Base-by-base conservation (phyloP, 2,888 invertebrate species). In the Drosophila macrothrix region DNA sequence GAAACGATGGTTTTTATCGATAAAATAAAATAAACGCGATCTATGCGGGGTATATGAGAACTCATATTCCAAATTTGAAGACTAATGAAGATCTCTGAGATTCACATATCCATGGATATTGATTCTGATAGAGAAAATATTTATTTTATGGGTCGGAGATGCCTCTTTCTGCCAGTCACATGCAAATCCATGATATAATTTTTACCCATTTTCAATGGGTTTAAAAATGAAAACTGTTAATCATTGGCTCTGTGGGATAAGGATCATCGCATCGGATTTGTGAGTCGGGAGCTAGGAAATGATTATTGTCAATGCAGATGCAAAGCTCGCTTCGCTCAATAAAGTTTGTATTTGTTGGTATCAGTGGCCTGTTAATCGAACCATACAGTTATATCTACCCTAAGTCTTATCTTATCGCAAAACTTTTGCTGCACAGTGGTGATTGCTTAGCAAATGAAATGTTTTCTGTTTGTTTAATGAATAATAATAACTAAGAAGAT, bases 331-430 rank as follows among this genome's bases (percentile, higher is more conserved):
- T 55, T 29, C 31, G 52, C 50, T 54, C 35, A 65, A 52, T 66
- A 46, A 59, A 49, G 58, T 33, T 64, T 59, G 39, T 28, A 49
- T 60, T 56, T 73, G 68, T 59, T 60, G 69, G 73, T 60, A 75
- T 73, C 74, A 58, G 79, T 67, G 60, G 79, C 69, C 62, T 39
- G 59, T 52, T 68, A 73, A 86, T 79, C 76, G 84, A 72, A 82
- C 65, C 71, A 62, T 46, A 78, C 75, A 67, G 63, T 78, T 69
- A 67, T 80, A 69, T 67, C 64, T 76, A 52, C 61, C 61, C 59
- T 54, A 41, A 35, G 39, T 29, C 49, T 74, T 87, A 84, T 84
- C 84, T 84, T 82, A 84, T 84, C 84, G 73, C 46, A 9, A 33
- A 35, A 29, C 54, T 54, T 59, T 37, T 10, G 25, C 46, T 49